Conservation (phyloP, 2,888 invertebrate species). For the Tenthredo scrophulariae region DNA sequence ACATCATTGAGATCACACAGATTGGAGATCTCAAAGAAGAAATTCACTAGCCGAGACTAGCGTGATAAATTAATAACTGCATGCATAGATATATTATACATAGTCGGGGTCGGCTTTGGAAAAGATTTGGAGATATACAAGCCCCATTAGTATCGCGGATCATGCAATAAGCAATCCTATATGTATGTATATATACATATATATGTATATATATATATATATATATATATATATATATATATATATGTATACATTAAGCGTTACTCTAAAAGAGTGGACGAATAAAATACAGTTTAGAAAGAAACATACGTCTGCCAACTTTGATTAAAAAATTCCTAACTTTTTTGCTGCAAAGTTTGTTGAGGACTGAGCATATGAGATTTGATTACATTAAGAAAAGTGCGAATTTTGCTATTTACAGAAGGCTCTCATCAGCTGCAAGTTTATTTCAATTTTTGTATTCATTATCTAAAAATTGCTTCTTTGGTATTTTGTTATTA, state of each 20-base stretch:
- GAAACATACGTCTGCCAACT: background rate
- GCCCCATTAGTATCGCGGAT: background rate
- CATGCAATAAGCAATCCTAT: background rate
- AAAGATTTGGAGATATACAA: background rate
- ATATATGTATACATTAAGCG: background rate
- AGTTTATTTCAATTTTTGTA: background rate
- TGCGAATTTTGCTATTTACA: background rate
- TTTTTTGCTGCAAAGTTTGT: background rate
- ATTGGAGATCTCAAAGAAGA: background rate
- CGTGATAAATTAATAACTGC: constrained; percentile 3
- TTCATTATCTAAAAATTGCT: constrained; percentile 22
- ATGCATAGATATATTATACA: constrained; percentile 1
- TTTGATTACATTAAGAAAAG: background rate
- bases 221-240: background rate
- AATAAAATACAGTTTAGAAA: background rate
- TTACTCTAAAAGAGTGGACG: background rate
- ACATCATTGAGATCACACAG: constrained; percentile 8
- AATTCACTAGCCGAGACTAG: constrained; percentile 44
- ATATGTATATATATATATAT: background rate
- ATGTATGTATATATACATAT: background rate
- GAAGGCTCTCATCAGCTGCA: background rate
- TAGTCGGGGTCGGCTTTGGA: background rate
- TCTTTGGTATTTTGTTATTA: constrained; percentile 43
- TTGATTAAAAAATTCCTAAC: background rate
- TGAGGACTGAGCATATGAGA: background rate